Evolutionary conservation across 2,888 invertebrate genomes (phyloP).

Genomic region (Rhodophaea formosa): DNA sequence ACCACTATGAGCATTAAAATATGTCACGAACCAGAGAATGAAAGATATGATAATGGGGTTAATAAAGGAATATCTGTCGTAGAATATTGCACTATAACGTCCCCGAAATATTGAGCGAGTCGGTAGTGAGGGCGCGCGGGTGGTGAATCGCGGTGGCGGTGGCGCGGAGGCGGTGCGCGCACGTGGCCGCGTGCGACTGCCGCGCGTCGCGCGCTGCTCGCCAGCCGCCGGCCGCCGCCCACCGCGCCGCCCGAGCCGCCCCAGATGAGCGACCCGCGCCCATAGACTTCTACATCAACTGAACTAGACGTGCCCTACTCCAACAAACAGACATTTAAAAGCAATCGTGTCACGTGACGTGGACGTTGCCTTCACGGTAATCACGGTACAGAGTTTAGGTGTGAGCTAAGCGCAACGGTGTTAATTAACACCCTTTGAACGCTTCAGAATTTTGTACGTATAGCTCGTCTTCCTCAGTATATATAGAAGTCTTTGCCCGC

Average conservation of each 20-base stretch:
- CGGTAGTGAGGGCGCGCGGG: slow-evolving; percentile 53
- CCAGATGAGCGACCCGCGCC: slow-evolving; percentile 42
- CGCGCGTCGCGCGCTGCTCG: slow-evolving; percentile 52
- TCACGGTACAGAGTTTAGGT: too few relatives aligned
- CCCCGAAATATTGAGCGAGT: slow-evolving; percentile 58
- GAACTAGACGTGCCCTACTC: too few relatives aligned
- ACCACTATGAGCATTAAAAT: slow-evolving; percentile 33
- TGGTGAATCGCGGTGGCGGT: slow-evolving; percentile 40
- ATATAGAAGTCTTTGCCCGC: too few relatives aligned
- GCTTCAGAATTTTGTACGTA: too few relatives aligned
- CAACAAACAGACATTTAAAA: too few relatives aligned
- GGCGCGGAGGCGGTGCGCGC: slow-evolving; percentile 70
- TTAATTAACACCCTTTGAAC: too few relatives aligned
- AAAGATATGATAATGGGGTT: slow-evolving; percentile 19
- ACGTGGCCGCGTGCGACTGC: slow-evolving; percentile 76
- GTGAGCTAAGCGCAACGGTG: too few relatives aligned
- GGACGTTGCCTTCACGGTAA: too few relatives aligned
- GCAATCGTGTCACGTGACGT: too few relatives aligned
- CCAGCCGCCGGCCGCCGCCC: slow-evolving; percentile 51
- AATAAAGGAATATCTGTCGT: slow-evolving; percentile 23
- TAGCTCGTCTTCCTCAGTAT: too few relatives aligned
- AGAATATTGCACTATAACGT: slow-evolving; percentile 25
- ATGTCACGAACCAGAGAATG: not conserved
- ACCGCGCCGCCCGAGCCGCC: slow-evolving; percentile 48
- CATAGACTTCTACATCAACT: too few relatives aligned